These are phyloP conservation scores for Melitaea athalia DNA, from an alignment of 2,888 invertebrate species.

Conservation along the genomic window DNA sequence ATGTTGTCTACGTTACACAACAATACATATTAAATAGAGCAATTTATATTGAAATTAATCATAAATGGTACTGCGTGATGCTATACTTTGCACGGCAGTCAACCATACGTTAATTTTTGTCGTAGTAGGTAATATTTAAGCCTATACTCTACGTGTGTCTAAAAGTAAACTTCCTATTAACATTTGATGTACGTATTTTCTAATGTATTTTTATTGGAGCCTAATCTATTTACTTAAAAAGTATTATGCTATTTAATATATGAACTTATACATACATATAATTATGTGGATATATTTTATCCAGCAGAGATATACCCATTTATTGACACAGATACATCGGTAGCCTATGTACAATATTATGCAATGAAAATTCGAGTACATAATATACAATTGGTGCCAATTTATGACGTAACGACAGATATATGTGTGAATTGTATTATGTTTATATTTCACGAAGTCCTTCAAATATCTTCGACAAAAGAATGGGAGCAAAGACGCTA, in stretches of 20 bases:
- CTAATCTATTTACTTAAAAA: constrained; percentile 43
- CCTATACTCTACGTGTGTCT: constrained; percentile 17
- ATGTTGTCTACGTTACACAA: no score
- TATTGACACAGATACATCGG: constrained; percentile 33
- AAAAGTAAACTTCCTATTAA: constrained; percentile 18
- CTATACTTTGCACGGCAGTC: not conserved
- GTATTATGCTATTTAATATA: not conserved
- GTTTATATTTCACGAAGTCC: constrained; percentile 45
- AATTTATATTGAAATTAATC: not conserved
- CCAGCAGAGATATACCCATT: constrained; percentile 36
- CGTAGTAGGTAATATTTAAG: constrained; percentile 2
- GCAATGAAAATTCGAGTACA: not conserved
- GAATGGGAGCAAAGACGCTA: constrained; percentile 72
- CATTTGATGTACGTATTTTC: constrained; percentile 40
- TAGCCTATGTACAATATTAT: not conserved
- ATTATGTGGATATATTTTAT: not conserved
- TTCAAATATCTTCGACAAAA: constrained; percentile 51
- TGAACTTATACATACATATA: not conserved
- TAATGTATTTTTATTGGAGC: constrained; percentile 47
- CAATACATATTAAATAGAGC: not conserved
- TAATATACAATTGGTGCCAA: constrained; percentile 60
- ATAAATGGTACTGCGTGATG: not conserved
- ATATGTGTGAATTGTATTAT: constrained; percentile 34
- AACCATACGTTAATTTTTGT: not conserved
- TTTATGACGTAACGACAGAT: constrained; percentile 35